Evolutionary conservation across 2,888 invertebrate genomes (phyloP).

Genomic region (Odiellus spinosus): DNA sequence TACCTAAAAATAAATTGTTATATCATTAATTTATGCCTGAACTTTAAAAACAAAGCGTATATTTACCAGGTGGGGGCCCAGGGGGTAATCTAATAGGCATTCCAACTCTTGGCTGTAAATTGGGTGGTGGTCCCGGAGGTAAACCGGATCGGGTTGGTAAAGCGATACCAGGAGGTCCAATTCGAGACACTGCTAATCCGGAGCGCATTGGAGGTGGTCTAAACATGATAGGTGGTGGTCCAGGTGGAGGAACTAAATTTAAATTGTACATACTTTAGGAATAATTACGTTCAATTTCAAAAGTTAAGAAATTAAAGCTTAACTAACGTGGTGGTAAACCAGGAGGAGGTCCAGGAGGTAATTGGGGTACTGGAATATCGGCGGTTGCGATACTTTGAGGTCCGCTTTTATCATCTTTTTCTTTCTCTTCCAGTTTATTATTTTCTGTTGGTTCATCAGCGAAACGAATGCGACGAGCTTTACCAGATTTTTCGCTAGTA

Average conservation of each 20-base stretch:
- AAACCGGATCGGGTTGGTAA: conserved; percentile 27
- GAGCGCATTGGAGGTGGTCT: conserved; percentile 38
- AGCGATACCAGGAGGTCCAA: conserved; percentile 18
- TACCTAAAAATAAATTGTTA: conserved; percentile 8
- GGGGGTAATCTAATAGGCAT: conserved; percentile 40
- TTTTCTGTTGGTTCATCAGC: conserved; percentile 52
- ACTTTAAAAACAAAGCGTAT: not conserved
- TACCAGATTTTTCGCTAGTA: too few species aligned
- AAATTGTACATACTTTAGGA: not conserved
- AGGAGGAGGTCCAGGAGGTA: conserved; percentile 33
- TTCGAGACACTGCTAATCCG: conserved; percentile 23
- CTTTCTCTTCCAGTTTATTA: conserved; percentile 33
- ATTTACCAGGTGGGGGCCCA: conserved; percentile 42
- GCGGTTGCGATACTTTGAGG: conserved; percentile 16
- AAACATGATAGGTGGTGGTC: conserved; percentile 23
- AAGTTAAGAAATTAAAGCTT: too few species aligned
- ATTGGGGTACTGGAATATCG: conserved; percentile 10
- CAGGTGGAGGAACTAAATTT: conserved; percentile 6
- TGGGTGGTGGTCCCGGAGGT: conserved; percentile 36
- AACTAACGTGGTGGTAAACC: conserved; percentile 34
- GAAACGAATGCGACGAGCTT: too few species aligned
- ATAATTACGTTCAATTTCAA: too few species aligned
- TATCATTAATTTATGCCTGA: not conserved
- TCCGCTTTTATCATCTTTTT: conserved; percentile 18
- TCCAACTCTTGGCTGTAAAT: conserved; percentile 34